Percentiles rank a stretch among this genome's conserved stretches.
phyloP scores from a whole-genome alignment of 1,140 invertebrate species.

The Ceratina calcarata region DNA sequence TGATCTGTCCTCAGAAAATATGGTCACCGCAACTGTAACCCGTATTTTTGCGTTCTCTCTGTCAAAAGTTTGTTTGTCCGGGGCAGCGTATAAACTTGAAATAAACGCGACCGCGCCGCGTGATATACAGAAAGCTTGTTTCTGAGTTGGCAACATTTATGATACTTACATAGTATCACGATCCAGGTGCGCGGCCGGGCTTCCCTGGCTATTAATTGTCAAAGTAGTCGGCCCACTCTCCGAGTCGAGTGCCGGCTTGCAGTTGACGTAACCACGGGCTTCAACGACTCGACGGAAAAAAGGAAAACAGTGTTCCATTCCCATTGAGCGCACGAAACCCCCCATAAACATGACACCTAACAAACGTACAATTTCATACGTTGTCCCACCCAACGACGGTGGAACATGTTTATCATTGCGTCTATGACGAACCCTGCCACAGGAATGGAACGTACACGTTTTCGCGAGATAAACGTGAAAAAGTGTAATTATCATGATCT shows the following conservation, averaged over 20 bases:
- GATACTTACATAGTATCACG: conserved; percentile 21
- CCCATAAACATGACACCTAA: background rate
- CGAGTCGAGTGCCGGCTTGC: conserved; percentile 30
- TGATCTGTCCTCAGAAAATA: no score
- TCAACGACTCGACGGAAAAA: background rate
- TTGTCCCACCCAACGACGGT: no score
- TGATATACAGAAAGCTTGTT: conserved; percentile 4
- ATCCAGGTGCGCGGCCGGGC: conserved; percentile 18
- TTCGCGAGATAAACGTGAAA: no score
- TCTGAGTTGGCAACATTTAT: conserved; percentile 20
- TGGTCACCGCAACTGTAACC: no score
- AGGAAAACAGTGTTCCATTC: background rate
- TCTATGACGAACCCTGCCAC: no score
- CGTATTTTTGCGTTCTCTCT: no score
- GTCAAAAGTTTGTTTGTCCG: background rate
- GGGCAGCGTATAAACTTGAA: background rate
- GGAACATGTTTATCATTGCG: no score
- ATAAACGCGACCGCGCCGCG: background rate
- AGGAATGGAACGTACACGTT: no score
- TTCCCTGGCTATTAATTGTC: conserved; percentile 32
- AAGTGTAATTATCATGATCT: no score
- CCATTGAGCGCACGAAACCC: background rate
- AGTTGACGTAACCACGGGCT: conserved; percentile 23
- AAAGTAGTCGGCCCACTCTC: conserved; percentile 6
- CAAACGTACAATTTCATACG: background rate